phyloP scores from a whole-genome alignment of 2,888 invertebrate species.

The Julus scandinavius region DNA sequence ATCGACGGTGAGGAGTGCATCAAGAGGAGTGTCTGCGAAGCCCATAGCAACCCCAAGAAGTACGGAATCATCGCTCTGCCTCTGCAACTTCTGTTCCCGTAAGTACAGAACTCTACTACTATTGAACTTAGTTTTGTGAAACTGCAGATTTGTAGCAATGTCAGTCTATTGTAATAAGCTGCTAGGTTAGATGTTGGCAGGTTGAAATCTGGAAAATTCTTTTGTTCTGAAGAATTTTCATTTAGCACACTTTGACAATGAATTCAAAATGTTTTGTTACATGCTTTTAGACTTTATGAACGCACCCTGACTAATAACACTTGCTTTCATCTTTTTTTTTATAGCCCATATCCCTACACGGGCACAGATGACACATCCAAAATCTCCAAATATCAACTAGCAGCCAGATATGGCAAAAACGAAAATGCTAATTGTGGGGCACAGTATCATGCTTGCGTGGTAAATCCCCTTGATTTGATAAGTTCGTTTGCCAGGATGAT shows the following conservation, averaged over 20 bases:
- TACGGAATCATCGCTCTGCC: constrained; percentile 63
- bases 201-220: too few relatives aligned
- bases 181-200: too few relatives aligned
- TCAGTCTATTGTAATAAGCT: too few relatives aligned
- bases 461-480: constrained; percentile 61
- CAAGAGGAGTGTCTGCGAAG: constrained; percentile 63
- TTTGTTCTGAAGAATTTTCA: too few relatives aligned
- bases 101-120: constrained; percentile 23
- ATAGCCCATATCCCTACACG: constrained; percentile 57
- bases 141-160: too few relatives aligned
- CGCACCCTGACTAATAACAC: neutral
- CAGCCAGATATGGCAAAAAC: constrained; percentile 62
- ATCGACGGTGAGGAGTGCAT: constrained; percentile 62
- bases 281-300: too few relatives aligned
- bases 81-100: constrained; percentile 63
- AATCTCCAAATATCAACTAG: constrained; percentile 62
- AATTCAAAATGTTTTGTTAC: too few relatives aligned
- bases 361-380: constrained; percentile 57
- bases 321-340: neutral
- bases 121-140: too few relatives aligned
- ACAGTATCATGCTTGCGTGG: constrained; percentile 62
- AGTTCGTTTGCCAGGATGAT: constrained; percentile 56
- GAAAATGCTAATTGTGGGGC: constrained; percentile 61
- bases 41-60: constrained; percentile 63
- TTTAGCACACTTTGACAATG: too few relatives aligned